These are phyloP conservation scores for Diorhabda elongata DNA, from an alignment of 1,140 invertebrate genomes.

Conservation along the genomic window DNA sequence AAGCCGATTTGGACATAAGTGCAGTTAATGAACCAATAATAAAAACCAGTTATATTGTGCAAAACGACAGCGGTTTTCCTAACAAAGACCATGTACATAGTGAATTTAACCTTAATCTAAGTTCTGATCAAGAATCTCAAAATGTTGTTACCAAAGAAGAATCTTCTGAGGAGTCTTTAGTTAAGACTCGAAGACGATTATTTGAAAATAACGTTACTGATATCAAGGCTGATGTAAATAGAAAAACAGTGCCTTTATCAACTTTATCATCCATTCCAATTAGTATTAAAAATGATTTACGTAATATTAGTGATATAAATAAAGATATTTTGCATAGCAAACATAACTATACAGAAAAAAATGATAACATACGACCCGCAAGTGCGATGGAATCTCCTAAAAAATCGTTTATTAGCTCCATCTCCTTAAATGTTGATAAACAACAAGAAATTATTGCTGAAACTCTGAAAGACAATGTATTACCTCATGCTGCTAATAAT, in stretches of 20 bases:
- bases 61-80: conserved; percentile 13
- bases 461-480: neutral
- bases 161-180: conserved; percentile 26
- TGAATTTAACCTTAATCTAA: conserved; percentile 6
- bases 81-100: conserved; percentile 4
- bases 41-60: neutral
- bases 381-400: neutral
- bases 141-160: conserved; percentile 45
- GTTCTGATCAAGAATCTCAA: conserved; percentile 31
- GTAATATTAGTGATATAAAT: neutral
- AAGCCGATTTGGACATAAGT: conserved; percentile 12
- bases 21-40: conserved; percentile 11
- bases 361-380: neutral
- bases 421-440: neutral
- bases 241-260: conserved; percentile 28
- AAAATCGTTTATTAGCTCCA: neutral
- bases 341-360: neutral
- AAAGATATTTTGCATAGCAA: neutral
- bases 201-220: conserved; percentile 37
- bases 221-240: conserved; percentile 37
- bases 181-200: conserved; percentile 38
- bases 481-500: neutral
- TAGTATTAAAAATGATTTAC: neutral
- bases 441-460: neutral
- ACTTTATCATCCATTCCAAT: conserved; percentile 12